Conservation (phyloP, 2,113 vertebrate genomes). For the Hemicordylus capensis region DNA sequence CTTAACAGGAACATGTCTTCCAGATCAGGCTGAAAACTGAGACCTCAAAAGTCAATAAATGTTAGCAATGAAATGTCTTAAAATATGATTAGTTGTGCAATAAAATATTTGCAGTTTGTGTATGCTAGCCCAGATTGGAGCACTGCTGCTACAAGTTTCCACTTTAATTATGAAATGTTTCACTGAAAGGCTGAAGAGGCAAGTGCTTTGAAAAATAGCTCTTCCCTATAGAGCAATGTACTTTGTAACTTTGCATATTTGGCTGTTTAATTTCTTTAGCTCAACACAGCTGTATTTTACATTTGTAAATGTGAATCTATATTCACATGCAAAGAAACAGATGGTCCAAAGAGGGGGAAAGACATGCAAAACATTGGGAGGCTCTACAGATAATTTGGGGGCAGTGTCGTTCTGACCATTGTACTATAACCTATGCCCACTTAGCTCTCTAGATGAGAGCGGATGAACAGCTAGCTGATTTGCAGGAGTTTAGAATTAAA, state of each 20-base stretch:
- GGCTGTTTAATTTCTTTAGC: neutral
- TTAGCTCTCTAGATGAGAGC: neutral
- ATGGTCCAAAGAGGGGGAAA: neutral
- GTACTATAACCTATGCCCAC: neutral
- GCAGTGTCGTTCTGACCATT: neutral
- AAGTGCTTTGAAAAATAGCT: neutral
- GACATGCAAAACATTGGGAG: neutral
- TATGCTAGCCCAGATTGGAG: neutral
- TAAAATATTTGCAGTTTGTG: neutral
- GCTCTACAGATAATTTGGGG: neutral
- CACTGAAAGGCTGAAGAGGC: neutral
- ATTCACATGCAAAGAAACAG: neutral
- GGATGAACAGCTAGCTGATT: neutral
- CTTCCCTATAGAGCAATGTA: neutral
- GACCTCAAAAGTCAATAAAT: neutral
- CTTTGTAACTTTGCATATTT: neutral
- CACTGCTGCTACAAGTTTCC: neutral
- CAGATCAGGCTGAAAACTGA: neutral
- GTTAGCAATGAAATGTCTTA: neutral
- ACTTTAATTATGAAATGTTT: slow-evolving; percentile 19
- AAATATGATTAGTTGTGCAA: neutral
- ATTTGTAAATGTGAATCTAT: neutral
- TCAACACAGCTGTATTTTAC: neutral
- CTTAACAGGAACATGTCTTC: too few species aligned
- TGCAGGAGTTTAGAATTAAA: neutral